A percentile compares a stretch with the other conserved stretches of the same genome.
These are phyloP conservation scores for Microcebus lehilahytsara DNA, from an alignment of 2,113 vertebrate species.

Conservation along the genomic window DNA sequence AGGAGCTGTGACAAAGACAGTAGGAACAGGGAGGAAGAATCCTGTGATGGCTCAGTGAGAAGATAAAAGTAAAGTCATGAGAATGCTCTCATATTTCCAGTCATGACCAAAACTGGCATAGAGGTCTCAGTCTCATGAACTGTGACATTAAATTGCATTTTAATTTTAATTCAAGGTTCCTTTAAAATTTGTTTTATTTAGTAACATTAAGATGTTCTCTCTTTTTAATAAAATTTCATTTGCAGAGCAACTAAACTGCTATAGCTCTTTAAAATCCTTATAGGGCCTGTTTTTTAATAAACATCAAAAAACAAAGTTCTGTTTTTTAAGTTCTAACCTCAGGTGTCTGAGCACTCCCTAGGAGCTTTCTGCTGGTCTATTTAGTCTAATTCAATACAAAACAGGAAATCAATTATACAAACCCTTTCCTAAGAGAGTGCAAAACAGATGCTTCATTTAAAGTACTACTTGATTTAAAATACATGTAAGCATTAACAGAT, in stretches of 20 bases:
- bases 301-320: conserved; percentile 30
- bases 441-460: conserved; percentile 40
- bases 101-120: neutral
- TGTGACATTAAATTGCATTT: neutral
- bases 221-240: conserved; percentile 38
- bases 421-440: conserved; percentile 25
- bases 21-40: neutral
- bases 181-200: conserved; percentile 38
- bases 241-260: neutral
- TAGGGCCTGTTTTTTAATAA: conserved; percentile 42
- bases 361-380: neutral
- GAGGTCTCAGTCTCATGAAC: neutral
- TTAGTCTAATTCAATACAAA: conserved; percentile 54
- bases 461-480: conserved; percentile 6
- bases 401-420: conserved; percentile 52
- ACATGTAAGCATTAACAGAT: neutral
- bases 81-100: neutral
- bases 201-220: neutral
- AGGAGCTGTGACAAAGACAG: neutral
- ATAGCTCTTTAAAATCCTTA: conserved; percentile 12
- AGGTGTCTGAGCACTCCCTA: neutral
- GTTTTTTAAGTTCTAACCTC: conserved; percentile 32
- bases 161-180: conserved; percentile 28
- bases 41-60: too few relatives aligned
- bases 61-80: too few relatives aligned